Percentiles rank a stretch among this genome's conserved stretches.
Conservation (phyloP, 2,113 vertebrate genomes). For the Brienomyrus brachyistius region DNA sequence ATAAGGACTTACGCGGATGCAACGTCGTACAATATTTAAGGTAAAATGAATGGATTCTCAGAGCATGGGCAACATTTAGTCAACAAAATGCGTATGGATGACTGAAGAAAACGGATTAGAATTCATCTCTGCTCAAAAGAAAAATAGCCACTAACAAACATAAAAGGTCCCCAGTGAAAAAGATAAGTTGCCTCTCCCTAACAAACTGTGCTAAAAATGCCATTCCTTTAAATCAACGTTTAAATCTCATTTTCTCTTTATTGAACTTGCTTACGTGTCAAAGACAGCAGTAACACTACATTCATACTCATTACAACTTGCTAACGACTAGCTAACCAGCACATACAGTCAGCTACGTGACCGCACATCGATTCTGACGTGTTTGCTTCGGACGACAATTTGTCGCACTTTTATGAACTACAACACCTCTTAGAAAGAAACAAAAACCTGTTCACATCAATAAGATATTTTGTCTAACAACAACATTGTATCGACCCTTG, state of each 20-base stretch:
- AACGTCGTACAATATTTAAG: background rate
- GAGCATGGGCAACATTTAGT: background rate
- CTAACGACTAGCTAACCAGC: background rate
- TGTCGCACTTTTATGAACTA: background rate
- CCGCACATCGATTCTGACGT: background rate
- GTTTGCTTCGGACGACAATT: background rate
- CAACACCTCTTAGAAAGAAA: background rate
- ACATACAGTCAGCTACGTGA: background rate
- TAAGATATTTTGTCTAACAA: background rate
- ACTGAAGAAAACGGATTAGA: background rate
- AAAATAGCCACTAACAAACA: background rate
- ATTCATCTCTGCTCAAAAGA: background rate
- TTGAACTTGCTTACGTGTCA: background rate
- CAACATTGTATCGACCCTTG: background rate
- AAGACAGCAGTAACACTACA: background rate
- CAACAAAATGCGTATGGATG: background rate
- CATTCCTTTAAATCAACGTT: background rate
- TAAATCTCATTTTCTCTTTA: background rate
- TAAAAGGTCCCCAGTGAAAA: background rate
- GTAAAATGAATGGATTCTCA: background rate
- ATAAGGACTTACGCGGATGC: background rate
- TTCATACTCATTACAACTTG: background rate
- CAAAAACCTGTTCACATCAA: background rate
- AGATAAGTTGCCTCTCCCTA: background rate
- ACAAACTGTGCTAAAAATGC: background rate